Base-by-base conservation (phyloP, 2,113 vertebrate species). In the Galeopterus variegatus region DNA sequence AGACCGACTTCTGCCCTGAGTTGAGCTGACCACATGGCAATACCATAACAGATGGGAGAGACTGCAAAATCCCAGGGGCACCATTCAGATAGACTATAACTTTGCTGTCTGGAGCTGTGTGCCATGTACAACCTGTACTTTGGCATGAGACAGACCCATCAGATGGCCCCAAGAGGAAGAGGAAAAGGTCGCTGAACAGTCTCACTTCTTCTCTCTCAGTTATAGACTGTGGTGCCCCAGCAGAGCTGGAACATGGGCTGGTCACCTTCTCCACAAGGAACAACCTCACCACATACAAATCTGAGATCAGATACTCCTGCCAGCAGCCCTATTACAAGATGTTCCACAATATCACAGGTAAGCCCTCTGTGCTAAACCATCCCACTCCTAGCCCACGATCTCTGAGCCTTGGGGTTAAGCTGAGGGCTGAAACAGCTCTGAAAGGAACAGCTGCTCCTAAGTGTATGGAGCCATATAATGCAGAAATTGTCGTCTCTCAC, bases 221-320 rank as follows among this genome's bases (percentile, higher is more conserved):
- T 98, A 99, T 99, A 95, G 99, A 99, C 97, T 99, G 99, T 97
- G 99, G 99, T 89, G 91, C 31, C 0, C 99, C 99, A 0, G 90
- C 58, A 7, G 97, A 96, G n/a, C 98, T 99, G 56, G 98, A 98
- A 70, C 98, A 99, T 0, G 99, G 99, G 14, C 97, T 98, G 0
- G 77, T 99, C 95, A 98, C 98, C 92, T 99, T 99, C 96, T 97
- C 98, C 94, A 99, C 98, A 84, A 98, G 95, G 79, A 98, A 97
- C 97, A 99, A 99, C 98, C 99, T 99, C 92, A 99, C 99, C 0
- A 98, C 98, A 7, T 99, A 99, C 93, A 99, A 98, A 19, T 99
- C 99, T 1, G 98, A 97, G 6, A 98, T 99, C 91, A 98, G 90
- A 62, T 99, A 99, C 96, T 98, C 98, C 92, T 99, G 99, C 97